These are phyloP conservation scores for Melierax canorus DNA, from an alignment of 2,113 vertebrate genomes.

Conservation along the genomic window DNA sequence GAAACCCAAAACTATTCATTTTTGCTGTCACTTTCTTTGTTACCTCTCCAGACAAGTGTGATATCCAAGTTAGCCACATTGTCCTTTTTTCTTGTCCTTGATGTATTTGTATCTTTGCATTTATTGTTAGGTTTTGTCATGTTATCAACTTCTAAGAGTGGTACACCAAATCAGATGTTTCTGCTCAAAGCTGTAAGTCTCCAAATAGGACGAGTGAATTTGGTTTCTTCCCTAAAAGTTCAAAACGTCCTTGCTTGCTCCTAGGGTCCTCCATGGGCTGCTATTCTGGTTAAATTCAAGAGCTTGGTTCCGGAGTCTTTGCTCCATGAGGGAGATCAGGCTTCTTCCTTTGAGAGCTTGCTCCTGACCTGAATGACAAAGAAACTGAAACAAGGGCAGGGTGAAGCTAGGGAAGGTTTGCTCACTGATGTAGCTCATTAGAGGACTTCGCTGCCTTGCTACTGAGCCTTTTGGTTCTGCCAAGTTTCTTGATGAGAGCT, in stretches of 20 bases:
- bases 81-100: not conserved
- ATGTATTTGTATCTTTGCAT: not conserved
- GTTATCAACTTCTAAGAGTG: not conserved
- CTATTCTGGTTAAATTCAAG: not conserved
- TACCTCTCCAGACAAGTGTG: not conserved
- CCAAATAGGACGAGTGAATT: not conserved
- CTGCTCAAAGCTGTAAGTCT: not conserved
- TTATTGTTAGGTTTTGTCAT: not conserved
- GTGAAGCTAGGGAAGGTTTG: not conserved
- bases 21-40: not conserved
- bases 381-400: conserved; percentile 5
- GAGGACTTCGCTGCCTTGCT: not conserved
- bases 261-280: not conserved
- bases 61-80: not conserved
- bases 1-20: not conserved
- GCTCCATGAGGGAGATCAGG: not conserved
- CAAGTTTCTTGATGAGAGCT: conserved; percentile 38
- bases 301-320: not conserved
- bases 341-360: conserved; percentile 2
- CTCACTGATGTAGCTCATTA: conserved; percentile 17
- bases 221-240: not conserved
- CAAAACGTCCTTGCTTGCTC: not conserved
- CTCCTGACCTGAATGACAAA: conserved; percentile 35
- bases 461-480: conserved; percentile 16
- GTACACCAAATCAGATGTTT: not conserved